Conservation (phyloP, 2,888 invertebrate species). For the Homarus gammarus region DNA sequence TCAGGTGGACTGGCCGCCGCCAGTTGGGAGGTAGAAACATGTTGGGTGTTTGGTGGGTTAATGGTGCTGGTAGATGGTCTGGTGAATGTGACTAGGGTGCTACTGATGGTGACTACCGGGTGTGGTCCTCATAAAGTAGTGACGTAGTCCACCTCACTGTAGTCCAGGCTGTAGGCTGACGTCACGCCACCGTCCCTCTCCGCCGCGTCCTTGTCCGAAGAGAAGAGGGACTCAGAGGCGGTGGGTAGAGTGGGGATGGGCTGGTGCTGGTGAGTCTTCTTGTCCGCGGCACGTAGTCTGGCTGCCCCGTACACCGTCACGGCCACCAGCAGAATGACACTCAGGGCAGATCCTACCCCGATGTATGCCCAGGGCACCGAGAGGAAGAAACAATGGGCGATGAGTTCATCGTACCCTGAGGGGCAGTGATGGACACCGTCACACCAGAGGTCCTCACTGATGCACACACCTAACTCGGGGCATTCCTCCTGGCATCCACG, state of each 20-base stretch:
- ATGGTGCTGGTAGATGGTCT: conserved; percentile 33
- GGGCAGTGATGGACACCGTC: conserved; percentile 89
- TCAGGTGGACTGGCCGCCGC: neutral
- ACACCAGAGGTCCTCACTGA: conserved; percentile 88
- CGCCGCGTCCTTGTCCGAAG: conserved; percentile 72
- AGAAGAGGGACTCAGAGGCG: conserved; percentile 74
- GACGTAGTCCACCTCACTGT: conserved; percentile 75
- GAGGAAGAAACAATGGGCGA: conserved; percentile 75
- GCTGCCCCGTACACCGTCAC: conserved; percentile 73
- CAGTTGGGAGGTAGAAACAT: conserved; percentile 8
- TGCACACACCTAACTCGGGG: conserved; percentile 81
- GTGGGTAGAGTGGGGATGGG: conserved; percentile 74
- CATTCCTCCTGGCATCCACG: conserved; percentile 72
- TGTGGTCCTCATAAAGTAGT: conserved; percentile 74
- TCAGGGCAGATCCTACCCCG: conserved; percentile 70
- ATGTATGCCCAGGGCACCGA: conserved; percentile 75
- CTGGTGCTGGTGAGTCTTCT: conserved; percentile 67
- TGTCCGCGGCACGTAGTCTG: conserved; percentile 65
- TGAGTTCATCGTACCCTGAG: conserved; percentile 87
- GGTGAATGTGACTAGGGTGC: conserved; percentile 18
- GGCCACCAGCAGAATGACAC: conserved; percentile 62
- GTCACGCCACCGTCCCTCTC: conserved; percentile 74
- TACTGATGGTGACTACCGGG: conserved; percentile 38
- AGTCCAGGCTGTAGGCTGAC: conserved; percentile 74
- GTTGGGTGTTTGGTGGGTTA: conserved; percentile 4